These are phyloP conservation scores for Tenthredo distinguenda DNA, from an alignment of 2,888 invertebrate genomes.

Conservation along the genomic window DNA sequence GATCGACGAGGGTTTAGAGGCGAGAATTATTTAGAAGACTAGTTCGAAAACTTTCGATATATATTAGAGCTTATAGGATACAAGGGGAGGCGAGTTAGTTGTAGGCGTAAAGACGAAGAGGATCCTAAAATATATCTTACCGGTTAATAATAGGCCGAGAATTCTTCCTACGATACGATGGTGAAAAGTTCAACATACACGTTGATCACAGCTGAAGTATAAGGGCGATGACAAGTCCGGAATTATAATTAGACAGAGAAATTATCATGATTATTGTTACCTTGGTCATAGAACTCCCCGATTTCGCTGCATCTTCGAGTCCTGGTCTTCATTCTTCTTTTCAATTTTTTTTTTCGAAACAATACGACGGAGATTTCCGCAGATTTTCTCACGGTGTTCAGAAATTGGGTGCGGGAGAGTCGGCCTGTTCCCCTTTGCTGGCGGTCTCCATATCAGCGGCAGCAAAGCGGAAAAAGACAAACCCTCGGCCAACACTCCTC, in stretches of 20 bases:
- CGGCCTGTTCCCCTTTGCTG: conserved; percentile 83
- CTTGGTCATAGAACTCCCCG: too few relatives aligned
- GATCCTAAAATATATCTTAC: conserved; percentile 29
- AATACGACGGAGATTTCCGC: too few relatives aligned
- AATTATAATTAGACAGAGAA: not conserved
- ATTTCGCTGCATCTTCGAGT: too few relatives aligned
- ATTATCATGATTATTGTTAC: not conserved
- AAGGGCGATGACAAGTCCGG: not conserved
- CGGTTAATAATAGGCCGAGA: conserved; percentile 21
- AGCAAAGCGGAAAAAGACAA: conserved; percentile 85
- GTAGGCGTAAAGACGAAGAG: conserved; percentile 5
- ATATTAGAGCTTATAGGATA: not conserved
- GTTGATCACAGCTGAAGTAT: not conserved
- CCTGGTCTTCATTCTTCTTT: too few relatives aligned
- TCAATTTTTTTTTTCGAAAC: too few relatives aligned
- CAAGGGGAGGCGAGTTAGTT: conserved; percentile 1
- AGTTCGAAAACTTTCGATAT: not conserved
- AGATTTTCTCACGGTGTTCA: not conserved
- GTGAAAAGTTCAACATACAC: not conserved
- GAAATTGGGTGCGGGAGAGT: conserved; percentile 68
- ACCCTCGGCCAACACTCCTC: conserved; percentile 76
- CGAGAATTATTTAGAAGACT: conserved; percentile 2
- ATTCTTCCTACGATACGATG: not conserved
- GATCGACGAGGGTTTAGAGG: not conserved
- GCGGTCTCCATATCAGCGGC: conserved; percentile 80